phyloP scores from a whole-genome alignment of 1,140 invertebrate genomes.

The Chrysoperla carnea region DNA sequence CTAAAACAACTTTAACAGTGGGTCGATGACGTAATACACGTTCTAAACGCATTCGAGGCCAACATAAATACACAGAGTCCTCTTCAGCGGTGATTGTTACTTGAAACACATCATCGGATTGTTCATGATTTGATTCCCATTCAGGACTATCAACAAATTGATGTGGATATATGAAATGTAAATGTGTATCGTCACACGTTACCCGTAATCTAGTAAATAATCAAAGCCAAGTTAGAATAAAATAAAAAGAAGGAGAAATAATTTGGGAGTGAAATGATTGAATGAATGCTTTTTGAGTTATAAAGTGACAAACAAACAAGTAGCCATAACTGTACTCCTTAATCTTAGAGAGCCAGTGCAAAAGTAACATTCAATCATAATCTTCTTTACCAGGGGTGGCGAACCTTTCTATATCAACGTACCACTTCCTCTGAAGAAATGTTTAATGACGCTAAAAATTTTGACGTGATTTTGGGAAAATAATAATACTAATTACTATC shows the following conservation, averaged over 20 bases:
- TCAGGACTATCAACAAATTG: constrained; percentile 79
- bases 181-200: constrained; percentile 59
- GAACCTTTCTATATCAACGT: no score
- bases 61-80: constrained; percentile 56
- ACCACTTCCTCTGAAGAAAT: no score
- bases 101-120: constrained; percentile 61
- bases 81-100: constrained; percentile 68
- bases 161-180: constrained; percentile 63
- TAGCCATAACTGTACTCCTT: no score
- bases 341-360: no score
- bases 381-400: no score
- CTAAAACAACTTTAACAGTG: constrained; percentile 50
- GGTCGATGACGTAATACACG: constrained; percentile 51
- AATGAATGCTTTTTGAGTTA: neutral
- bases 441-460: no score
- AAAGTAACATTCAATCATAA: no score
- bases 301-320: no score
- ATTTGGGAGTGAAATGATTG: neutral
- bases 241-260: neutral
- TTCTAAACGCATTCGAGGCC: constrained; percentile 53
- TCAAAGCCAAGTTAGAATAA: constrained; percentile 1
- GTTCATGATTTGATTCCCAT: constrained; percentile 62
- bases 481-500: no score
- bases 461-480: no score
- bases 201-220: constrained; percentile 46